Evolutionary conservation across 2,888 invertebrate species (phyloP).

Genomic region (Eristalis tenax): DNA sequence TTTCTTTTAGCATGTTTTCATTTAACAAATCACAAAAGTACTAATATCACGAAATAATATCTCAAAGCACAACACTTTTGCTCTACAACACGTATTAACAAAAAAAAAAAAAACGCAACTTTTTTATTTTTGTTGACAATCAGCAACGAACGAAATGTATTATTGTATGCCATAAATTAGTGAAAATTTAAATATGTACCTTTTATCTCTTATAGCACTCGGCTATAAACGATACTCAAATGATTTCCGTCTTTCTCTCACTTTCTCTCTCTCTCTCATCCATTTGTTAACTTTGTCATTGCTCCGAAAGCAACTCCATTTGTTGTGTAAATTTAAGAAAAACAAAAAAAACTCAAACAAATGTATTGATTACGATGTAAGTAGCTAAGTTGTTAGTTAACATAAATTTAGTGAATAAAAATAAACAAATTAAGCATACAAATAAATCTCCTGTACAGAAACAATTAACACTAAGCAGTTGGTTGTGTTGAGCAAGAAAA

Average conservation of each 20-base stretch:
- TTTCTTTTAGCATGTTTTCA: background rate
- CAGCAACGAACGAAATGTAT: constrained; percentile 59
- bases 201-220: constrained; percentile 35
- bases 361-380: constrained; percentile 51
- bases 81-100: background rate
- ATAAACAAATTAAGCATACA: background rate
- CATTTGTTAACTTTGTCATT: constrained; percentile 21
- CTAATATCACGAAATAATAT: background rate
- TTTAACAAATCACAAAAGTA: background rate
- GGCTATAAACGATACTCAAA: constrained; percentile 27
- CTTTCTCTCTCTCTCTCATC: background rate
- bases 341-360: constrained; percentile 4
- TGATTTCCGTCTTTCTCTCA: constrained; percentile 52
- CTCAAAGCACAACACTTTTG: constrained; percentile 8
- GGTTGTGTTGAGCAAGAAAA: constrained; percentile 56
- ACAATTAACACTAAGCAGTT: constrained; percentile 60
- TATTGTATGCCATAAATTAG: background rate
- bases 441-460: constrained; percentile 43
- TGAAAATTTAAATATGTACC: constrained; percentile 32
- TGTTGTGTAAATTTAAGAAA: constrained; percentile 1
- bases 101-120: constrained; percentile 2
- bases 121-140: constrained; percentile 68
- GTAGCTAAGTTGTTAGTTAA: constrained; percentile 71
- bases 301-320: background rate
- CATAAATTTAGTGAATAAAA: constrained; percentile 60